Conservation (phyloP, 2,113 vertebrate genomes). For the Dipodomys spectabilis region DNA sequence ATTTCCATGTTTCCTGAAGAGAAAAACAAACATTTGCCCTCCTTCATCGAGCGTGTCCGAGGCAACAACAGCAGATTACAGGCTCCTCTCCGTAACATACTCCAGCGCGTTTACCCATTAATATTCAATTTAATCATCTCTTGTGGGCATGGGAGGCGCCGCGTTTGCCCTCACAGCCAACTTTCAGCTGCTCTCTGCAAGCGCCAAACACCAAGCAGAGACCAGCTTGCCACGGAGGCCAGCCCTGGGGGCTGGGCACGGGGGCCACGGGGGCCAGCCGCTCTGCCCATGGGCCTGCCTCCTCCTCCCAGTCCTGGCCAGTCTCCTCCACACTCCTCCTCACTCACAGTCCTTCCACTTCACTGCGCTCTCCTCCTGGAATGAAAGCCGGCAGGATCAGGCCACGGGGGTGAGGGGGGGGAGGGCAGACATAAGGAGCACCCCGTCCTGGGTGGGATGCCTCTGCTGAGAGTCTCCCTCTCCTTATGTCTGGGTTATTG, state of each 20-base stretch:
- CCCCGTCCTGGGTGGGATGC: accelerated
- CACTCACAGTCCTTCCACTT: accelerated
- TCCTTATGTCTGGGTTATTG: neutral
- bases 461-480: neutral
- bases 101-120: neutral
- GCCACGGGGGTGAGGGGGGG: no score
- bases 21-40: constrained; percentile 1
- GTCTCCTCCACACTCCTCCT: neutral
- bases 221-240: no score
- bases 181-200: neutral
- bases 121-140: neutral
- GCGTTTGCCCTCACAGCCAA: neutral
- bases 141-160: accelerated
- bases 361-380: neutral
- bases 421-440: neutral
- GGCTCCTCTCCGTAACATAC: neutral
- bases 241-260: no score
- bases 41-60: neutral
- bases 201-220: neutral
- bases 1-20: neutral
- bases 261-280: no score
- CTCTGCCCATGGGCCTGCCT: neutral
- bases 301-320: neutral
- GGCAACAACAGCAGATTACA: neutral
- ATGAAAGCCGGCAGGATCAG: accelerated